Base-by-base conservation (phyloP, 2,888 invertebrate genomes). In the Saturnia pavonia region DNA sequence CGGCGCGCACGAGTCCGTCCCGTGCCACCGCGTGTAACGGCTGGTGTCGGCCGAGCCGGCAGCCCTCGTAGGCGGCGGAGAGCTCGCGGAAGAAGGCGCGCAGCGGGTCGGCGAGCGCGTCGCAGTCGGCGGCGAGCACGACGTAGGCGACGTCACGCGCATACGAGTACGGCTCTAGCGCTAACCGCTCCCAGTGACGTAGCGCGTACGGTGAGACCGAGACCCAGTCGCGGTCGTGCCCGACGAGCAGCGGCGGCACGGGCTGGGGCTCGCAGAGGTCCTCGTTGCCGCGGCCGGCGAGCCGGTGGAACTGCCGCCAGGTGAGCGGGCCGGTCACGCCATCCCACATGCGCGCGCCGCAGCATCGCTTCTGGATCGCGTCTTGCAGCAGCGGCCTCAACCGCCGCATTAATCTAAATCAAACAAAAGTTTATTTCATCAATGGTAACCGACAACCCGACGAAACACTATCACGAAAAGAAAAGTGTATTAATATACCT, bases 191-290 rank as follows among this genome's bases (percentile, higher is more conserved):
- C 99, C 99, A 99, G 87, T 97, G 98, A 73, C 97, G 96, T 63
- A 99, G 95, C 68, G 99, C 97, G 87, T 98, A 97, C 0, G 99
- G 99, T n/a, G 99, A 97, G 60, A 99, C 94, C 9, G 98, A 97
- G 67, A 99, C 93, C 97, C 99, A 98, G 85, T 99, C 99, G 82
- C 98, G 97, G 85, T 99, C 99, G 90, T 98, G 97, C 0, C 99
- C 99, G 60, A 99, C 98, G 71, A 99, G 96, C 67, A 99, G 94
- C 7, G 98, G 97, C 34, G 99, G 99, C 81, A 99, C 98, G 0
- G 99, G 99, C 90, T 99, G 99, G 51, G 99, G 99, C 87, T 99
- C 99, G 92, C 98, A 99, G 75, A 98, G 97, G 87, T 99, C 99
- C 86, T 98, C 98, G 71, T 98, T 98, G 71, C 98, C 98, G 85